Evolutionary conservation across 2,888 invertebrate genomes (phyloP), one percentile per base, ranked within the genome.

Genomic region (Epiblema foenella): DNA sequence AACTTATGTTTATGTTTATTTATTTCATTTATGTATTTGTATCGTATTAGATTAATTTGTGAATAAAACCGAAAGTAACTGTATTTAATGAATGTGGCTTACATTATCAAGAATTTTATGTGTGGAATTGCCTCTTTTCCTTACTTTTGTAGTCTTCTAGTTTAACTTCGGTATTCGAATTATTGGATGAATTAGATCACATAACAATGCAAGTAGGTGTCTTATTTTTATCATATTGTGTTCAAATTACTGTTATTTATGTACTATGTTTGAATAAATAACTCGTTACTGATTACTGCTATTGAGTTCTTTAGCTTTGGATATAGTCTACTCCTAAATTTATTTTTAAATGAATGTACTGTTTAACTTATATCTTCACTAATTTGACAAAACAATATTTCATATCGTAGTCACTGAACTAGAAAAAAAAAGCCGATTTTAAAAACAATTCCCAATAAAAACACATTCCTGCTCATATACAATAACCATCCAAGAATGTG

Each of bases 1-100:
- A 37, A 37, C 58, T 37, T 42, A 60, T 60, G 60, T 60, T 60
- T 60, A 46, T n/a, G n/a, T n/a, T n/a, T n/a, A n/a, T n/a, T n/a
- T n/a, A n/a, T n/a, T n/a, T n/a, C n/a, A n/a, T 60, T n/a, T 60
- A 60, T 60, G 9, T 29, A 20, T 56, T 56, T 57, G 57, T 33
- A 57, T 33, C n/a, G n/a, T 17, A 17, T n/a, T 33, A 0, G 56
- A 42, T 15, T 42, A 42, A 42, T 42, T 46, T 5, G 24, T 46
- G 42, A 60, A 46, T 11, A 17, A 46, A 18, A 7, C 15, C 15
- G 5, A 20, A 20, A 12, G 2, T 15, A 56, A 9, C 56, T 8
- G 46, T 57, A 57, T 11, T 11, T 37, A 17, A 7, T 11, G 9
- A 33, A 10, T 57, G 29, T 57, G 33, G 33, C 9, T 56, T 33